A percentile compares a stretch with the other conserved stretches of the same genome.
phyloP scores from a whole-genome alignment of 35 echinoderm and acorn worm genomes.

The Apostichopus japonicus region DNA sequence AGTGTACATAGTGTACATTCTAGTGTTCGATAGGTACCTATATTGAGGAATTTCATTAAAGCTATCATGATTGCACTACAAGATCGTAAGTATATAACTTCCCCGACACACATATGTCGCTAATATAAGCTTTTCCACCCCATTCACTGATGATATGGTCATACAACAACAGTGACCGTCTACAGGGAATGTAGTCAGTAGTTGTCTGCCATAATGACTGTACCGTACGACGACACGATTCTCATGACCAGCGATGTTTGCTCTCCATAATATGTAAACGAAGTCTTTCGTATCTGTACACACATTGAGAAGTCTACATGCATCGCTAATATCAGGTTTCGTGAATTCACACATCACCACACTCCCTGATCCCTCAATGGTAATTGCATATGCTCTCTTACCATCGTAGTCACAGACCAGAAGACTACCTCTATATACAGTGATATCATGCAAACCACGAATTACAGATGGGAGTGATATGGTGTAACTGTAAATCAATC shows the following conservation, averaged over 20 bases:
- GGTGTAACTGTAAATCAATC: background rate
- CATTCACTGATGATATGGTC: background rate
- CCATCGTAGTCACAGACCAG: slow-evolving; percentile 8
- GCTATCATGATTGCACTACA: background rate
- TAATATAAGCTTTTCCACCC: background rate
- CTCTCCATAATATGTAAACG: slow-evolving; percentile 4
- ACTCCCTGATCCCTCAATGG: background rate
- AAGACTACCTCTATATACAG: background rate
- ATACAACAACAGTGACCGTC: background rate
- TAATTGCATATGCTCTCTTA: background rate
- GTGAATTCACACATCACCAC: background rate
- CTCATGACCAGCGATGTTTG: background rate
- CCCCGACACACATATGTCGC: background rate
- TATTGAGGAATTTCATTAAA: no score
- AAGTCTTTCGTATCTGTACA: slow-evolving; percentile 3
- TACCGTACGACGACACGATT: background rate
- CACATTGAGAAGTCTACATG: background rate
- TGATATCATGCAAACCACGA: background rate
- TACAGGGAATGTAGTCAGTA: background rate
- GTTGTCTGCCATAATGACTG: background rate
- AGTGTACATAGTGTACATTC: no score
- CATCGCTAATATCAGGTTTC: background rate
- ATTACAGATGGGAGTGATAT: background rate
- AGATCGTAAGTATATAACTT: background rate
- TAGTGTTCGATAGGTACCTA: no score